A percentile compares a stretch with the other conserved stretches of the same genome.
Conservation (phyloP, 1,140 invertebrate genomes). For the Megathymus violae region DNA sequence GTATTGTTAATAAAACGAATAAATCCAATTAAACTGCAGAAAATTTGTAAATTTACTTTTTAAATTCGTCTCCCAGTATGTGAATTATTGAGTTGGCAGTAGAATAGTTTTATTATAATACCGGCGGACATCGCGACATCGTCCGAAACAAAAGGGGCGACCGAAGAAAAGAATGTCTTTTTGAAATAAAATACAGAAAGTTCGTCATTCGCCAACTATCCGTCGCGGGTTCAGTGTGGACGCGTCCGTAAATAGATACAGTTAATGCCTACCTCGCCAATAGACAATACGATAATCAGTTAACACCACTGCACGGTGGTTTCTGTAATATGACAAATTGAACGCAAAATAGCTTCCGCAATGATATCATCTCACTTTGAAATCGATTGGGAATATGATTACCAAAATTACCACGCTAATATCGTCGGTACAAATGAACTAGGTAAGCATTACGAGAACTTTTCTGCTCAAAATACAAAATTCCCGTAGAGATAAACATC, state of each 20-base stretch:
- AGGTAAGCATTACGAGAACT: too few relatives aligned
- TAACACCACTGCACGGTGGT: conserved; percentile 9
- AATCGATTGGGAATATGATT: too few relatives aligned
- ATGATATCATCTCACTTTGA: too few relatives aligned
- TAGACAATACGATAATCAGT: conserved; percentile 58
- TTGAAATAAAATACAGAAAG: conserved; percentile 74
- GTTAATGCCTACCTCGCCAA: conserved; percentile 52
- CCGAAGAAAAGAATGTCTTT: conserved; percentile 57
- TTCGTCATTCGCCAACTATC: conserved; percentile 68
- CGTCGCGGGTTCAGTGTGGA: conserved; percentile 58
- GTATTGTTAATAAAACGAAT: background rate
- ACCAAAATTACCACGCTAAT: too few relatives aligned
- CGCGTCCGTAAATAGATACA: conserved; percentile 63
- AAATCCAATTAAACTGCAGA: background rate
- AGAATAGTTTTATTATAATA: conserved; percentile 33
- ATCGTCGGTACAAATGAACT: too few relatives aligned
- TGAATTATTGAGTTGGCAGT: conserved; percentile 44
- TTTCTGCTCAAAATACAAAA: too few relatives aligned
- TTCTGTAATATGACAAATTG: background rate
- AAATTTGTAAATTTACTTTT: background rate
- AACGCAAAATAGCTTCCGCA: too few relatives aligned
- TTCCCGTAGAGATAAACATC: too few relatives aligned
- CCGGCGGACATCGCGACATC: conserved; percentile 19
- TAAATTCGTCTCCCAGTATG: background rate
- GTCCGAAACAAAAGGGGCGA: conserved; percentile 61